Conservation (phyloP, 1,140 invertebrate genomes). For the Wasmannia auropunctata region DNA sequence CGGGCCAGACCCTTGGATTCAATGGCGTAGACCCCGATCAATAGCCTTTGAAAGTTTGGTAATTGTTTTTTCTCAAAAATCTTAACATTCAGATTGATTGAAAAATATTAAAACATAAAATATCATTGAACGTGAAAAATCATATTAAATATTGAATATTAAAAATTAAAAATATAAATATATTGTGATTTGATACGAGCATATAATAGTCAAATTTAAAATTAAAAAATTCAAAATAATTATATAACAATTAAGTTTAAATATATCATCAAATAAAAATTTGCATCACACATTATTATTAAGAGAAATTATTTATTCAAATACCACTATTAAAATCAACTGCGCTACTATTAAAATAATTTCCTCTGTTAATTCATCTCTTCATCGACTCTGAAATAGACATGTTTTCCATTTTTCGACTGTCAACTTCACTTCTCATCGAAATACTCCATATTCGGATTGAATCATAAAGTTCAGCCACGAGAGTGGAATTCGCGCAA, state of each 20-base stretch:
- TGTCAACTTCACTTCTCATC: not conserved
- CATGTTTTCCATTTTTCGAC: not conserved
- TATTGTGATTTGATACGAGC: not conserved
- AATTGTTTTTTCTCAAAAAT: not conserved
- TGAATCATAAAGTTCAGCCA: not conserved
- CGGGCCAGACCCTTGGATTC: constrained; percentile 65
- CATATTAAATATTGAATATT: not conserved
- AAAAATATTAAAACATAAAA: not conserved
- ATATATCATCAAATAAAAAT: not conserved
- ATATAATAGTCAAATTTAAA: not conserved
- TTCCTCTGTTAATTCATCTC: not conserved
- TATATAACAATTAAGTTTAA: not conserved
- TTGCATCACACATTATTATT: not conserved
- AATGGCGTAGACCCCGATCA: constrained; percentile 55
- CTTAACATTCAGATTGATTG: not conserved
- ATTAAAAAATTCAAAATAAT: not conserved
- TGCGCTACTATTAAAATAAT: not conserved
- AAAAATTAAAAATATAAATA: not conserved
- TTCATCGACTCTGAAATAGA: not conserved
- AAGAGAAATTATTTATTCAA: not conserved
- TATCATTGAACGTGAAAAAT: not conserved
- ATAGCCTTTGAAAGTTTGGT: not conserved
- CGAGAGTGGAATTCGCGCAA: not conserved
- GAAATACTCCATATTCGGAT: not conserved
- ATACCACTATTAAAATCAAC: not conserved